Conservation (phyloP, 2,113 vertebrate species). For the Sinocyclocheilus grahami region DNA sequence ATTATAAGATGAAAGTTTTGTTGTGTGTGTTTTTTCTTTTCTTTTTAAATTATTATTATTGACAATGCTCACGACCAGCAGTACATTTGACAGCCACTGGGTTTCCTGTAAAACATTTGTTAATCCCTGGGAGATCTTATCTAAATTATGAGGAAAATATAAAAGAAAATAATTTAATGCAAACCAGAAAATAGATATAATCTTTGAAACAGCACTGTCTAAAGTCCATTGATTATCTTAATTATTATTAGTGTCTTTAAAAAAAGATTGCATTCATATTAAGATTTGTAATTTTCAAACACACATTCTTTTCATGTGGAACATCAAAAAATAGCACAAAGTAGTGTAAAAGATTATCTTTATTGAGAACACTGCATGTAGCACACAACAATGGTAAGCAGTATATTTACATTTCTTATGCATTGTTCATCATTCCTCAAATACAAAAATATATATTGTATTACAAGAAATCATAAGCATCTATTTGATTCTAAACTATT, state of each 20-base stretch:
- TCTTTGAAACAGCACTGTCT: neutral
- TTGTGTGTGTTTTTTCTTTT: neutral
- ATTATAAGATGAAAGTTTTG: neutral
- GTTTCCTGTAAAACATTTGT: constrained; percentile 8
- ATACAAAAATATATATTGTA: neutral
- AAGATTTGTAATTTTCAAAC: neutral
- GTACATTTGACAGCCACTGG: neutral
- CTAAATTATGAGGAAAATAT: neutral
- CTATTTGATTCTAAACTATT: neutral
- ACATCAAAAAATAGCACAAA: neutral
- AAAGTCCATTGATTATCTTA: neutral
- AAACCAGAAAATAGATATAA: neutral
- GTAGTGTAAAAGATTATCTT: constrained; percentile 18
- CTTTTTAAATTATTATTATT: neutral
- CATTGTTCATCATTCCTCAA: neutral
- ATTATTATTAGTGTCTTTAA: neutral
- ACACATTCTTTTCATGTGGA: neutral
- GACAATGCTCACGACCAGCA: neutral
- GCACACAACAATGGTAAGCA: neutral
- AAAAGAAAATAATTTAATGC: neutral
- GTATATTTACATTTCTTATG: neutral
- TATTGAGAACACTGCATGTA: constrained; percentile 28
- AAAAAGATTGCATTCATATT: neutral
- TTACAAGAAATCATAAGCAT: neutral
- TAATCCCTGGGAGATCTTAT: neutral